A percentile compares a stretch with the other conserved stretches of the same genome.
phyloP scores from a whole-genome alignment of 2,113 vertebrate genomes.

The Tachysurus vachellii region DNA sequence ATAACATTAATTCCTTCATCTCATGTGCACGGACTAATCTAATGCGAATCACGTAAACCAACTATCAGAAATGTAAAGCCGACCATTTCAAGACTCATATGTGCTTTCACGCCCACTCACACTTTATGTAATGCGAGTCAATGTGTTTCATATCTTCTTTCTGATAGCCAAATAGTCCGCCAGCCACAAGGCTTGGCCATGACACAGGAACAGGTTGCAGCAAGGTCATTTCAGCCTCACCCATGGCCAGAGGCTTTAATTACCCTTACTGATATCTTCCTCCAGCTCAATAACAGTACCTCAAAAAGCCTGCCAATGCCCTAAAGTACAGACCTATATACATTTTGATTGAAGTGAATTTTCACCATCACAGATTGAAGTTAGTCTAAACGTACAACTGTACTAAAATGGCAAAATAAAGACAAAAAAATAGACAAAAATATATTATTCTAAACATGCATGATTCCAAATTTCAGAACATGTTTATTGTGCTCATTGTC shows the following conservation, averaged over 20 bases:
- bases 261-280: not conserved
- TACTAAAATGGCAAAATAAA: not conserved
- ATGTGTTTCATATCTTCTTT: constrained; percentile 50
- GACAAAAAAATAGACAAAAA: not conserved
- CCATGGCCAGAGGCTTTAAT: not conserved
- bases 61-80: not conserved
- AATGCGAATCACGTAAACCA: not conserved
- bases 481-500: not conserved
- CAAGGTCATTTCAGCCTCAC: not conserved
- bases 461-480: not conserved
- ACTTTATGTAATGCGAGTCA: not conserved
- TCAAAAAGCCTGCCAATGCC: not conserved
- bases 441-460: not conserved
- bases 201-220: constrained; percentile 41
- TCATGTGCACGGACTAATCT: not conserved
- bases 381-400: not conserved
- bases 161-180: constrained; percentile 62
- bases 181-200: constrained; percentile 46
- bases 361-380: not conserved
- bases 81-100: not conserved
- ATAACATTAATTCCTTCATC: not conserved
- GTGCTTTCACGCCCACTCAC: not conserved
- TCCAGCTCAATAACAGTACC: not conserved
- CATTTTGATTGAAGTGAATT: not conserved
- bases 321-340: not conserved